Conservation (phyloP, 1,140 invertebrate species). For the Ceratosolen solmsi region DNA sequence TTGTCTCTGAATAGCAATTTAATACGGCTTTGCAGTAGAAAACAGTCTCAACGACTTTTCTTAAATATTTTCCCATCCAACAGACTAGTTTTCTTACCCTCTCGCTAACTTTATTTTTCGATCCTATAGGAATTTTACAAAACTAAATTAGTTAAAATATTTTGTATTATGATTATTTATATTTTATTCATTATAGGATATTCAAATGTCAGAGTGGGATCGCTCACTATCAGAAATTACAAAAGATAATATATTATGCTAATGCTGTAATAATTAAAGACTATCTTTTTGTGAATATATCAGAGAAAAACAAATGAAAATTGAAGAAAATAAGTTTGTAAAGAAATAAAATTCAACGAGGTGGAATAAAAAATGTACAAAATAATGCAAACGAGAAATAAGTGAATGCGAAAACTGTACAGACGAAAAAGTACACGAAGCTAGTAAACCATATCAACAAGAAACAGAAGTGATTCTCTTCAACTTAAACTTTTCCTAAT, state of each 20-base stretch:
- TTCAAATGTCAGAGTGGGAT: not conserved
- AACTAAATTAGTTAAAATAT: too few species aligned
- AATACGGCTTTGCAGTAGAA: constrained; percentile 2
- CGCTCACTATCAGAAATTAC: too few species aligned
- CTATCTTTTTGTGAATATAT: not conserved
- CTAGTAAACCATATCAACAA: not conserved
- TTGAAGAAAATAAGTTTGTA: not conserved
- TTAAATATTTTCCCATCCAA: too few species aligned
- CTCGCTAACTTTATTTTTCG: constrained; percentile 26
- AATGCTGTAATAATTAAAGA: not conserved
- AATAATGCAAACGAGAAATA: not conserved
- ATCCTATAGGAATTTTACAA: constrained; percentile 8
- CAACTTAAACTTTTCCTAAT: not conserved
- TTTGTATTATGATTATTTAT: constrained; percentile 57
- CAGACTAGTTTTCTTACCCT: not conserved
- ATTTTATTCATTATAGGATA: not conserved
- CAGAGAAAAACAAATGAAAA: not conserved
- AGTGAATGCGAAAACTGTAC: not conserved
- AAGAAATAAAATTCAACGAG: not conserved
- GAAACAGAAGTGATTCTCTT: constrained; percentile 7
- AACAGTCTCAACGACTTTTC: constrained; percentile 24
- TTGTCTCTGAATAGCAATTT: constrained; percentile 49
- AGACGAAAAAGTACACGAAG: not conserved
- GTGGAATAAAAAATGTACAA: not conserved
- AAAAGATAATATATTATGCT: not conserved